Percentiles rank a stretch among this genome's conserved stretches.
These are phyloP conservation scores for Varecia variegata DNA, from an alignment of 2,797 vertebrate genomes.

Conservation along the genomic window DNA sequence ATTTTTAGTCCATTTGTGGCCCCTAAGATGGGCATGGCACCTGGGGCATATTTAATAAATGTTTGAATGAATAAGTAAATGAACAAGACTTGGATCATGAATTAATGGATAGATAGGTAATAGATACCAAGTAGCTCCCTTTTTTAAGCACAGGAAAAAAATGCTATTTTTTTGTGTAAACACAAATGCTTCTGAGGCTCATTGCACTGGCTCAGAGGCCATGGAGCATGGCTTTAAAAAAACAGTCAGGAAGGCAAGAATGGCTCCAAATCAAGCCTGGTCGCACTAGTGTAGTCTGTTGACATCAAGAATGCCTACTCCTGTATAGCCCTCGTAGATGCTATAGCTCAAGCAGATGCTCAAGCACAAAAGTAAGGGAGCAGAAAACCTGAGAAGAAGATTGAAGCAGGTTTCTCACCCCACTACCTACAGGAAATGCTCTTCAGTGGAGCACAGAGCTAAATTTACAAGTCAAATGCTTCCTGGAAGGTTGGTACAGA, in stretches of 20 bases:
- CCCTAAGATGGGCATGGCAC: not conserved
- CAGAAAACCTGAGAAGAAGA: not conserved
- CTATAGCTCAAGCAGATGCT: no score
- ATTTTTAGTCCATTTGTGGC: not conserved
- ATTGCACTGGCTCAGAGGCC: not conserved
- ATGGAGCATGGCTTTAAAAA: not conserved
- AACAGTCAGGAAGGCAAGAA: not conserved
- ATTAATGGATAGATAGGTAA: not conserved
- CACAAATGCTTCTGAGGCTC: not conserved
- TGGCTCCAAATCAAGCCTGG: not conserved
- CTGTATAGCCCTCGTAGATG: fast-evolving
- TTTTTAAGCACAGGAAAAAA: not conserved
- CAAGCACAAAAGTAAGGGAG: not conserved
- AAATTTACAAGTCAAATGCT: not conserved
- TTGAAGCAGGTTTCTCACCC: not conserved
- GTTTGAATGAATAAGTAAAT: not conserved
- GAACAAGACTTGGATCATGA: not conserved
- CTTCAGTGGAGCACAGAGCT: not conserved
- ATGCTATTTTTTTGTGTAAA: not conserved
- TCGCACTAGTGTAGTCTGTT: fast-evolving
- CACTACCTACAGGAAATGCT: not conserved
- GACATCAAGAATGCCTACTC: not conserved
- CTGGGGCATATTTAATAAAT: not conserved
- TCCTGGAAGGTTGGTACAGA: not conserved
- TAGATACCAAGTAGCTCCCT: not conserved